These are phyloP conservation scores for Semaprochilodus insignis DNA, from an alignment of 2,797 vertebrate species.

Conservation along the genomic window DNA sequence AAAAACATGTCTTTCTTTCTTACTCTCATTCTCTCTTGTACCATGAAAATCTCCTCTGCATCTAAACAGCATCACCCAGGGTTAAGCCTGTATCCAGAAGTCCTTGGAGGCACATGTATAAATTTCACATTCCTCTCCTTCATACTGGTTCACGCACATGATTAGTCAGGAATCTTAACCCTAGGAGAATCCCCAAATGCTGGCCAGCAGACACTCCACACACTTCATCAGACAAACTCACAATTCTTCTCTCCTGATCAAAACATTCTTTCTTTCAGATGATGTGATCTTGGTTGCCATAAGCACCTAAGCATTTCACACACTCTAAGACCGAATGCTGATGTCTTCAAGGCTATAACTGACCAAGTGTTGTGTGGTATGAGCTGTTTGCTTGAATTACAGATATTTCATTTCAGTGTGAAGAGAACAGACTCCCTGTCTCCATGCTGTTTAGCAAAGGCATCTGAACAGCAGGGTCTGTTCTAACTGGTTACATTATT, in stretches of 20 bases:
- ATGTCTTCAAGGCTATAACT: not conserved
- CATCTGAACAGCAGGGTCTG: not conserved
- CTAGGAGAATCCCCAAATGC: constrained; percentile 64
- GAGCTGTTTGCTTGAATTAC: constrained; percentile 3
- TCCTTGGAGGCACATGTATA: constrained; percentile 41
- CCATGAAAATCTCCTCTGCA: not conserved
- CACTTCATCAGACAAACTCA: not conserved
- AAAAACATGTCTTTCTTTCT: not conserved
- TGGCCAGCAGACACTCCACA: not conserved
- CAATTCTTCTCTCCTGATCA: not conserved
- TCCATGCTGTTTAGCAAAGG: not conserved
- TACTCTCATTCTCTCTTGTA: not conserved
- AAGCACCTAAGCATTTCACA: not conserved
- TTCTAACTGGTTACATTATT: not conserved
- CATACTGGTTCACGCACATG: constrained; percentile 39
- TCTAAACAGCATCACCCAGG: not conserved
- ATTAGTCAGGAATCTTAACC: constrained; percentile 64
- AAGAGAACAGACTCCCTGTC: not conserved
- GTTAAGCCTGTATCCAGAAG: not conserved
- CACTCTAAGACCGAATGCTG: not conserved
- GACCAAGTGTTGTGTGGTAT: constrained; percentile 7
- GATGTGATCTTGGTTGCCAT: not conserved
- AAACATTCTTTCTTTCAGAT: not conserved
- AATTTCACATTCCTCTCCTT: constrained; percentile 51
- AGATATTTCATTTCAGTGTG: constrained; percentile 8